Base-by-base conservation (phyloP, 2,888 invertebrate species). In the Ophioninae sp. region DNA sequence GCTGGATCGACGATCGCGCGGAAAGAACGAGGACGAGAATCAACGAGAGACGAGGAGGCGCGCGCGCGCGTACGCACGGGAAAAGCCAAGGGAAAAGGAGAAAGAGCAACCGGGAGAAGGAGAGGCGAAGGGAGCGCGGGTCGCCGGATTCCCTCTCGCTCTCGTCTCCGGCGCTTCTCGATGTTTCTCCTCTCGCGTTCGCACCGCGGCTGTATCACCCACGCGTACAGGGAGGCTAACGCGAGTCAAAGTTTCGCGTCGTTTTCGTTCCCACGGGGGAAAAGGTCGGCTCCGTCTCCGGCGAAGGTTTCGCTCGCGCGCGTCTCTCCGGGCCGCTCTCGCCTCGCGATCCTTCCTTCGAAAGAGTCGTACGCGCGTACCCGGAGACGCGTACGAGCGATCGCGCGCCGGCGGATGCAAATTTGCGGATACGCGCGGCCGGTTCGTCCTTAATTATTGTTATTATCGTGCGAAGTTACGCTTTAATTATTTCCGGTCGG, bases 401-500 rank as follows among this genome's bases (percentile, higher is more conserved):
- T 0, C 41, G 6, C 41, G 13, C 41, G 6, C 41, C 0, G 7
- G 67, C 59, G 44, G 7, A 13, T 64, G 57, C 41, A 20, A 30
- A 70, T 62, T 59, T 30, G 61, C 41, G 61, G n/a, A 70, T 57
- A 70, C 37, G 78, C 75, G 78, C 81, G 81, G 85, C 86, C 85
- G 85, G 73, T 87, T 87, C 84, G 87, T 86, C 88, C 88, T 89
- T 90, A 91, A 91, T 91, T 90, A 91, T 91, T 91, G n/a, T n/a
- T n/a, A 91, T 91, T 91, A 89, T 88, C 91, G 91, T 91, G 91
- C 87, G 91, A 91, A 90, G 86, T 86, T 85, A 85, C 87, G 86
- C 85, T 87, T 88, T 89, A 91, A 91, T 91, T 91, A 91, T 90
- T 91, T 91, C 91, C 91, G 89, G 86, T 88, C 88, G 89, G 87